Evolutionary conservation across 2,113 vertebrate species (phyloP), one percentile per base, ranked within the genome.

Genomic region (Tachysurus vachellii): DNA sequence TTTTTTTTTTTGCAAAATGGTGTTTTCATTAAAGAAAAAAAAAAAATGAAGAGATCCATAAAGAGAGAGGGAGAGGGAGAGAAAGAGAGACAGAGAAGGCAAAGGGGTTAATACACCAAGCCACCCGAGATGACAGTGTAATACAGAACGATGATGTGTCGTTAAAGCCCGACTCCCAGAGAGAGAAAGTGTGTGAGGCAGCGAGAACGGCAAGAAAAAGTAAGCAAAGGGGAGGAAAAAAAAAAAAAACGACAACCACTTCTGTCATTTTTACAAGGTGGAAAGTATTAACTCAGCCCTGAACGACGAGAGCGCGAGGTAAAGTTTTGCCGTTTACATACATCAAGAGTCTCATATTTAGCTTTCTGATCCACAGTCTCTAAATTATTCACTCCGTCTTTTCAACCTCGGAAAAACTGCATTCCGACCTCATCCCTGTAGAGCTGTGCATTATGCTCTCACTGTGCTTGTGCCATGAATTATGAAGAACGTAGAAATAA

Each of bases 151-250:
- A 87, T 85, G 19, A 85, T 86, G 14, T 71, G 82, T 64, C 53
- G 23, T 68, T 80, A 28, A 31, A 83, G 57, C 82, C 42, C 70
- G 64, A 88, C 8, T 17, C 84, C 59, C 85, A 9, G 6, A 68
- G 64, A 70, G 42, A 64, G n/a, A n/a, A 83, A 73, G 50, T 23
- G 64, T 88, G 82, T 31, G 56, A 82, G 88, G 88, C 83, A 79
- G 79, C 85, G 83, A 86, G 59, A 86, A 68, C 93, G 93, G 92
- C 93, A 93, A 82, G 75, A 83, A 92, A 92, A 95, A 91, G 93
- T 47, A 92, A 94, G 88, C 90, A 94, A 93, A 93, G 93, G 36
- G 36, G 36, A 36, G 2, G 2, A 36, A 36, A 36, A 36, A 1
- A 36, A 36, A 1, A 36, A 36, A 93, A 93, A 93, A 93, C 92